Conservation (phyloP, 2,113 vertebrate species). For the Calidris pugnax region DNA sequence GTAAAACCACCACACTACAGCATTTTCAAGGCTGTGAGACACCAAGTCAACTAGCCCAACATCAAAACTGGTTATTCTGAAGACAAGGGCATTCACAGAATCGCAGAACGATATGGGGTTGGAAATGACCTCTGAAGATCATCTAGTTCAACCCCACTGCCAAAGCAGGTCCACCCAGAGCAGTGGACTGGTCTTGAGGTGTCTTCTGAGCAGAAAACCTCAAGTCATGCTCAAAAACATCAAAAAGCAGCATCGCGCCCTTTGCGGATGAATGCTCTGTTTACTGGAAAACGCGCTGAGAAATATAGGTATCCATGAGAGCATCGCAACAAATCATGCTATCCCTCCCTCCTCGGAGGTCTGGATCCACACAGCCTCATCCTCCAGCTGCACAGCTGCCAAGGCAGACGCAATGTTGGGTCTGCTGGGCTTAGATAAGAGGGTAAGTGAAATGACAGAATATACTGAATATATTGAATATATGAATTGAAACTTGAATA, state of each 20-base stretch:
- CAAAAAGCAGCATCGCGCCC: background rate
- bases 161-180: too few species aligned
- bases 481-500: too few species aligned
- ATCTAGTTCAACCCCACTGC: too few species aligned
- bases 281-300: fast-evolving
- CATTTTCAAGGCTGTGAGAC: background rate
- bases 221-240: background rate
- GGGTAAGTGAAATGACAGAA: background rate
- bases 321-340: background rate
- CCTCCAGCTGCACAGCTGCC: background rate
- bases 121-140: too few species aligned
- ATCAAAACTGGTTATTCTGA: background rate
- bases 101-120: too few species aligned
- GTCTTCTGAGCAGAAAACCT: background rate
- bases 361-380: background rate
- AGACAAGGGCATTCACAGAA: background rate
- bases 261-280: background rate
- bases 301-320: background rate
- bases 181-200: background rate
- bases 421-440: background rate
- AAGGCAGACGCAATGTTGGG: background rate
- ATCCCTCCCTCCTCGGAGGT: background rate
- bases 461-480: too few species aligned
- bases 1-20: background rate
- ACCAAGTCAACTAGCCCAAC: fast-evolving